Evolutionary conservation across 2,888 invertebrate genomes (phyloP).

Genomic region (Phania funesta): DNA sequence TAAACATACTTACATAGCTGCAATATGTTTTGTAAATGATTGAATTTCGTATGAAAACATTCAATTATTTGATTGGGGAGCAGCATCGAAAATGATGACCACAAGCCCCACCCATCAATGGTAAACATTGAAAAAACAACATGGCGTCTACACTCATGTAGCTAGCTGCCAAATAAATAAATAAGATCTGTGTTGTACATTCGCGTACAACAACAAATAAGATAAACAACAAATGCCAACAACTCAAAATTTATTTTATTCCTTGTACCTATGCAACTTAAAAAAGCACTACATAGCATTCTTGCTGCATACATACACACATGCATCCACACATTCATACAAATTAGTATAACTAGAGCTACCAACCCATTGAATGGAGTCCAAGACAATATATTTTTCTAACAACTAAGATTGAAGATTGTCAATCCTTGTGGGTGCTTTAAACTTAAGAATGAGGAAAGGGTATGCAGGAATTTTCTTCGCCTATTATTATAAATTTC

Average conservation of each 20-base stretch:
- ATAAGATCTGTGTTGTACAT: background rate
- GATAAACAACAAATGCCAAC: background rate
- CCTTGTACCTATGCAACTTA: background rate
- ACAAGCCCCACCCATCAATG: slow-evolving; percentile 63
- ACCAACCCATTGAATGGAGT: background rate
- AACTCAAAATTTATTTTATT: background rate
- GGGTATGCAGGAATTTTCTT: background rate
- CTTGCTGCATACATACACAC: too few relatives aligned
- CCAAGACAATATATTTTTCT: background rate
- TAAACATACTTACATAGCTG: background rate
- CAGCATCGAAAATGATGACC: slow-evolving; percentile 32
- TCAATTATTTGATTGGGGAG: slow-evolving; percentile 59
- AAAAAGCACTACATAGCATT: background rate
- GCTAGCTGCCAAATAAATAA: slow-evolving; percentile 4
- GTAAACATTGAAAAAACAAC: slow-evolving; percentile 48
- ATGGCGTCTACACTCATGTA: slow-evolving; percentile 57
- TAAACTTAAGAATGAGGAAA: background rate
- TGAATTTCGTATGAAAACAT: slow-evolving; percentile 31
- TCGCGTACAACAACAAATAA: background rate
- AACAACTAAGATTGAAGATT: background rate
- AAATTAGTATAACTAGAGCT: too few relatives aligned
- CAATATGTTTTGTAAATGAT: background rate
- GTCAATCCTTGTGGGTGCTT: background rate
- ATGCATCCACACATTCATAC: too few relatives aligned
- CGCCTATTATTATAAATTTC: background rate